Evolutionary conservation across 2,113 vertebrate genomes (phyloP).

Genomic region (Spermophilus dauricus): DNA sequence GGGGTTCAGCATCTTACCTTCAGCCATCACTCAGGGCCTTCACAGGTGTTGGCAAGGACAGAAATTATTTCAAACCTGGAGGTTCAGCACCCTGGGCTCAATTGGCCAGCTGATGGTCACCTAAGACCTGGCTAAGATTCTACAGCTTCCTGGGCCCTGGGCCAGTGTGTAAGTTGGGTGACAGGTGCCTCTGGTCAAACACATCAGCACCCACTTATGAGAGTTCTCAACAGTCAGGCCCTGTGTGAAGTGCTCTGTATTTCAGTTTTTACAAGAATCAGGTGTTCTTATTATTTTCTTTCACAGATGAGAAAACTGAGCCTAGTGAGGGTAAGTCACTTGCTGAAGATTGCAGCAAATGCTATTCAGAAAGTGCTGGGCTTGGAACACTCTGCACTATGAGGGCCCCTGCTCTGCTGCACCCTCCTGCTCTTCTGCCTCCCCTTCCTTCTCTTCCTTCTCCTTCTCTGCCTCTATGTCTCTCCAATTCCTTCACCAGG

Average conservation of each 20-base stretch:
- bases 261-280: neutral
- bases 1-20: accelerated
- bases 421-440: neutral
- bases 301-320: neutral
- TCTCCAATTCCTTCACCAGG: neutral
- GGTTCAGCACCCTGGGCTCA: neutral
- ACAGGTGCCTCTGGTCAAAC: accelerated
- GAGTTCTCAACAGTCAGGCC: accelerated
- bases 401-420: too few relatives aligned
- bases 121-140: neutral
- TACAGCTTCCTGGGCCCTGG: accelerated
- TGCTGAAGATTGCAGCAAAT: neutral
- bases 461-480: neutral
- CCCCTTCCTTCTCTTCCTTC: too few relatives aligned
- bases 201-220: accelerated
- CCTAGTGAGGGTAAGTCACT: neutral
- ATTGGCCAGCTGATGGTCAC: too few relatives aligned
- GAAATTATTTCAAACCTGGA: neutral
- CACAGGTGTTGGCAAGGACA: accelerated
- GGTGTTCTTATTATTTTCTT: neutral
- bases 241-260: accelerated
- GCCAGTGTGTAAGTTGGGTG: too few relatives aligned
- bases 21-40: neutral
- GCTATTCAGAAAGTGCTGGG: accelerated
- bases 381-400: neutral